Evolutionary conservation across 2,113 vertebrate species (phyloP).

Genomic region (Chaetura pelagica): DNA sequence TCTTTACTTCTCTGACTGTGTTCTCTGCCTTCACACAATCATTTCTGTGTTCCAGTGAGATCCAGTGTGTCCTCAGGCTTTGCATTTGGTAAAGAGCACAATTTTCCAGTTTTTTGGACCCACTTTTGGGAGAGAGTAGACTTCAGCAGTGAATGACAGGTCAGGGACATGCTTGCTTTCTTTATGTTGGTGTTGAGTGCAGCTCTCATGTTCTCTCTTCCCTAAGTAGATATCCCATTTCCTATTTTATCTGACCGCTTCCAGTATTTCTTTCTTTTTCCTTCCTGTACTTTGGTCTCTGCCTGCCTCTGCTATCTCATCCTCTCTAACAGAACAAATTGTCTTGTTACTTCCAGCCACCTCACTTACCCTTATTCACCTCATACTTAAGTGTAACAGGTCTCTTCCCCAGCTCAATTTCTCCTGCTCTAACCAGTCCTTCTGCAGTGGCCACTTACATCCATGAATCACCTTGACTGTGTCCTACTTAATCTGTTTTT

Average conservation of each 20-base stretch:
- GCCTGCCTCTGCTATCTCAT: conserved; percentile 10
- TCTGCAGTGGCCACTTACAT: background rate
- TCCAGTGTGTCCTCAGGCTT: background rate
- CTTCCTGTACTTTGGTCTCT: conserved; percentile 12
- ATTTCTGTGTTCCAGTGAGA: background rate
- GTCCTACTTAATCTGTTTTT: background rate
- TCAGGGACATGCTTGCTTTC: background rate
- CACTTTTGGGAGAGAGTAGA: background rate
- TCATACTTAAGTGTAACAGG: background rate
- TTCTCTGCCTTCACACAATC: background rate
- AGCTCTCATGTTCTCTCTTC: background rate
- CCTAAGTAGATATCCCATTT: conserved; percentile 8
- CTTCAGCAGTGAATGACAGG: background rate
- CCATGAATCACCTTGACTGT: background rate
- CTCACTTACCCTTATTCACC: background rate
- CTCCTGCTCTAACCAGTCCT: background rate
- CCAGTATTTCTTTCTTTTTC: conserved; percentile 10
- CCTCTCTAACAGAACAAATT: background rate
- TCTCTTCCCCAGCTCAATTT: background rate
- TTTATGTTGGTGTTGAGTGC: background rate
- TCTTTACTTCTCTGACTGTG: background rate
- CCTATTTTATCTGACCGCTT: conserved; percentile 18
- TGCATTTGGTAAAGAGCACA: background rate
- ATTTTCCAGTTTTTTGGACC: background rate
- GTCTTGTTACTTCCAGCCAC: background rate